phyloP scores from a whole-genome alignment of 2,113 vertebrate species.

The Oenanthe oenanthe region DNA sequence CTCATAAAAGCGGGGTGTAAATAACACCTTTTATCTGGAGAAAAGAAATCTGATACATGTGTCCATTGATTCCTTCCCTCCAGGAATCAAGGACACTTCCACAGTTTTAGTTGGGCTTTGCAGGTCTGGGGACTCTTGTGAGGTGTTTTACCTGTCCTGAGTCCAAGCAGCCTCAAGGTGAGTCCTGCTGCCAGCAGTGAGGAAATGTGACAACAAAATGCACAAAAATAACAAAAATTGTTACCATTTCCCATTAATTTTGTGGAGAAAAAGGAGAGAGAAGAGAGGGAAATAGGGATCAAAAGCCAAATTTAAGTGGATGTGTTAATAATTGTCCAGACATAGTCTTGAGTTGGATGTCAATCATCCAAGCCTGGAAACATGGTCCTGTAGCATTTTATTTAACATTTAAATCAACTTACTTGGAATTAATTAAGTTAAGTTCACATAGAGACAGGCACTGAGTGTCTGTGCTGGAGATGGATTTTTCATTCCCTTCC shows the following conservation, averaged over 20 bases:
- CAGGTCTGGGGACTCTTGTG: background rate
- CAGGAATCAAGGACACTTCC: background rate
- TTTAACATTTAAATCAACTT: background rate
- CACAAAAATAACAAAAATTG: background rate
- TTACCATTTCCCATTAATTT: background rate
- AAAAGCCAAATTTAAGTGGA: background rate
- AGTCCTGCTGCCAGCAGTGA: background rate
- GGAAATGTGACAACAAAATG: background rate
- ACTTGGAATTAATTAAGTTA: background rate
- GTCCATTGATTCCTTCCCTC: background rate
- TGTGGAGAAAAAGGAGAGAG: background rate
- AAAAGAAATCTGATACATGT: background rate
- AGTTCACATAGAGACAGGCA: background rate
- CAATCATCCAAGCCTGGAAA: background rate
- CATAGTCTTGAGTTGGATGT: background rate
- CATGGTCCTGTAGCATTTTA: background rate
- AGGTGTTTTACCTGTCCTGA: background rate
- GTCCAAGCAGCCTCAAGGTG: background rate
- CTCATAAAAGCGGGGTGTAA: background rate
- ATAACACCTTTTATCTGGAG: background rate
- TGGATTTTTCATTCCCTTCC: background rate
- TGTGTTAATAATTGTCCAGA: accelerated
- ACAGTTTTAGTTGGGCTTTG: background rate
- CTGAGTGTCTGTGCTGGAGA: background rate
- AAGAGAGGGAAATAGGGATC: background rate